Evolutionary conservation across 2,113 vertebrate species (phyloP).

Genomic region (Corvus hawaiiensis): DNA sequence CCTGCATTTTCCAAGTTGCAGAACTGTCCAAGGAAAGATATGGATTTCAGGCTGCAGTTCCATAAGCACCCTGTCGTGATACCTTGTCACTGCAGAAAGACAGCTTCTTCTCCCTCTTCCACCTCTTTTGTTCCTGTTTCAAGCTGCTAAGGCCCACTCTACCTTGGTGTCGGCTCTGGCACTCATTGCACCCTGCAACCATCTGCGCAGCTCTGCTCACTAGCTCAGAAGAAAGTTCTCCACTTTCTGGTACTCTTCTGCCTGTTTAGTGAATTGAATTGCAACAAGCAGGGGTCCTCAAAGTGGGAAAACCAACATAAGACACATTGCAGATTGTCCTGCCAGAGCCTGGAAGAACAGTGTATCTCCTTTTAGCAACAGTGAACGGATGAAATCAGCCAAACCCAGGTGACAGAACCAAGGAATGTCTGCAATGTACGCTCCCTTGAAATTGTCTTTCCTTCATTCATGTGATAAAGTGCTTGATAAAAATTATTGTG

Average conservation of each 20-base stretch:
- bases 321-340: neutral
- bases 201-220: neutral
- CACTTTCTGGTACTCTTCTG: neutral
- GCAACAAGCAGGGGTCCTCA: neutral
- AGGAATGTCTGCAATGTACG: neutral
- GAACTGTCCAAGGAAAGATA: neutral
- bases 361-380: neutral
- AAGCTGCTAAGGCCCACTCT: neutral
- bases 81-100: neutral
- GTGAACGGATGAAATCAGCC: neutral
- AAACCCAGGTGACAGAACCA: neutral
- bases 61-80: neutral
- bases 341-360: fast-evolving
- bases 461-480: neutral
- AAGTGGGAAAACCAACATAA: neutral
- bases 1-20: neutral
- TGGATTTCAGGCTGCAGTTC: neutral
- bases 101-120: neutral
- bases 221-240: neutral
- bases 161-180: neutral
- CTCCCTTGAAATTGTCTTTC: neutral
- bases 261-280: neutral
- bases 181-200: neutral
- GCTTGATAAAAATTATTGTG: neutral
- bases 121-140: neutral